Percentiles rank a stretch among this genome's conserved stretches.
Conservation (phyloP, 1,140 invertebrate genomes). For the Druon quercuslanigerum region DNA sequence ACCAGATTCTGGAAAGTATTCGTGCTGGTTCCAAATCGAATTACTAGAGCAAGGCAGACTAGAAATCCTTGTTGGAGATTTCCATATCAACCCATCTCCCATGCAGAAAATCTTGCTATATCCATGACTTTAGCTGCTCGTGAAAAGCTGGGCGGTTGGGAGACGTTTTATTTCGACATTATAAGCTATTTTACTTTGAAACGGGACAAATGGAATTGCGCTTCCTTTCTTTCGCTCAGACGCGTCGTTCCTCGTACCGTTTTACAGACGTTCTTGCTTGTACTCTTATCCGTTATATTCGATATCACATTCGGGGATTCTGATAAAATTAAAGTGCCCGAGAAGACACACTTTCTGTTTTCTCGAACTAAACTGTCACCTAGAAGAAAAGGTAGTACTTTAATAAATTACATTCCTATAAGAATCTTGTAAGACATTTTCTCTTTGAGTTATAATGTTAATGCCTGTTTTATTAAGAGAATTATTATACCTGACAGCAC, state of each 20-base stretch:
- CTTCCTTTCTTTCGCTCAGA: conserved; percentile 34
- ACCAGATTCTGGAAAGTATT: conserved; percentile 45
- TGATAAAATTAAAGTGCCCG: conserved; percentile 16
- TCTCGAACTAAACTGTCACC: conserved; percentile 3
- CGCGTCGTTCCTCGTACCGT: conserved; percentile 22
- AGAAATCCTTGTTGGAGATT: conserved; percentile 44
- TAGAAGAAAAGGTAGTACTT: neutral
- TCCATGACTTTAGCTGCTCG: conserved; percentile 47
- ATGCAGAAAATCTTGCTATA: conserved; percentile 46
- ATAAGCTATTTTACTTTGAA: conserved; percentile 69
- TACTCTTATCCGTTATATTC: conserved; percentile 11
- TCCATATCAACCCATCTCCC: conserved; percentile 51
- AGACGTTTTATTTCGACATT: conserved; percentile 64
- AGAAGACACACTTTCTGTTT: neutral
- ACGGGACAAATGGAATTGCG: conserved; percentile 68
- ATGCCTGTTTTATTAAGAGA: too few relatives aligned
- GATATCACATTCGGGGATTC: conserved; percentile 13
- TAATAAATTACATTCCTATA: neutral
- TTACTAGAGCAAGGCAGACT: conserved; percentile 41
- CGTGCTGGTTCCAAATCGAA: conserved; percentile 47
- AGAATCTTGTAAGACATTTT: neutral
- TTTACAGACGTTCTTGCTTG: conserved; percentile 8
- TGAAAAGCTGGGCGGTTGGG: conserved; percentile 46
- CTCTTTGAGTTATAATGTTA: neutral
- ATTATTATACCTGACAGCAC: too few relatives aligned